phyloP scores from a whole-genome alignment of 2,113 vertebrate genomes.

The Lathamus discolor region DNA sequence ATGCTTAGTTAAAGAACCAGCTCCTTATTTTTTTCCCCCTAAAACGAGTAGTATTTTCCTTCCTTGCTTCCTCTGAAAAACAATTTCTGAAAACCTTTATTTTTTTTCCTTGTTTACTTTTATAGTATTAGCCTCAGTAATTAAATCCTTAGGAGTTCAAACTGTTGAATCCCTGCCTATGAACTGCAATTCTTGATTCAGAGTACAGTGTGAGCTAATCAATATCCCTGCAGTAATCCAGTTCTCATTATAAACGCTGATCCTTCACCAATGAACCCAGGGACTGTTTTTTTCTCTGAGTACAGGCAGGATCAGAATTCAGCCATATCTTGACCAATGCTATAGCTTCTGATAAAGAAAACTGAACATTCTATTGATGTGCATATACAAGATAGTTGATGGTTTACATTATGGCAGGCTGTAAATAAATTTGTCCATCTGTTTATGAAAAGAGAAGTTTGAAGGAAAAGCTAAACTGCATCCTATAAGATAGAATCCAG shows the following conservation, averaged over 20 bases:
- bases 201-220: neutral
- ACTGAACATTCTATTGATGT: neutral
- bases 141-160: conserved; percentile 7
- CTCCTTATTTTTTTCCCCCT: accelerated
- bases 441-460: neutral
- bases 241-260: neutral
- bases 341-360: neutral
- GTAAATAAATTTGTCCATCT: neutral
- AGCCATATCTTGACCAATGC: neutral
- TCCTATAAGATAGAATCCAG: neutral
- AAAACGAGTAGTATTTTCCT: neutral
- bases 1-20: neutral
- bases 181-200: neutral
- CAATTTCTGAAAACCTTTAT: neutral
- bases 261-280: neutral
- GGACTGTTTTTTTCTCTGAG: neutral
- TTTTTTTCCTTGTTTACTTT: neutral
- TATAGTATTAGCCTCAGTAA: neutral
- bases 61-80: neutral
- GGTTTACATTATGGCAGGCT: neutral
- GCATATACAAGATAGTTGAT: neutral
- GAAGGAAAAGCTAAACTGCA: neutral
- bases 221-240: neutral
- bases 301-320: neutral
- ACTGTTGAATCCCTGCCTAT: neutral